These are phyloP conservation scores for Sebastes vulpes DNA, from an alignment of 2,797 vertebrate species.

Conservation along the genomic window DNA sequence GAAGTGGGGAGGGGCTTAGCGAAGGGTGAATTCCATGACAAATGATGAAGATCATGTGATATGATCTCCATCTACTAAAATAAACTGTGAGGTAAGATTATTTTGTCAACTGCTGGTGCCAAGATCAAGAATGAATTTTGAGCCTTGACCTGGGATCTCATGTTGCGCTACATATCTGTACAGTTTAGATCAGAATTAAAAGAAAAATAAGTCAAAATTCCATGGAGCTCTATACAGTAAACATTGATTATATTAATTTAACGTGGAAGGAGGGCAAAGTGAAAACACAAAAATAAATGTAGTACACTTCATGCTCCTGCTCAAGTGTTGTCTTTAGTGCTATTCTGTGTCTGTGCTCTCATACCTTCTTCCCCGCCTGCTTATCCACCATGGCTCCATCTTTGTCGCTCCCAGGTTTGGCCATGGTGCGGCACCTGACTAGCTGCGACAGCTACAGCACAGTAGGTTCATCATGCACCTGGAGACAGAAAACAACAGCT, in stretches of 20 bases:
- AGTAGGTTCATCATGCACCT: slow-evolving; percentile 94
- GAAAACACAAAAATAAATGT: background rate
- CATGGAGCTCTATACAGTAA: background rate
- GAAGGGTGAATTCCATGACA: too few relatives aligned
- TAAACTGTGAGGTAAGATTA: background rate
- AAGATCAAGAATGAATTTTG: background rate
- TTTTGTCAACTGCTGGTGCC: background rate
- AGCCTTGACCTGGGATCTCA: background rate
- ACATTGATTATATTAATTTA: background rate
- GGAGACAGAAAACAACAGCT: slow-evolving; percentile 62
- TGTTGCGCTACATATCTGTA: background rate
- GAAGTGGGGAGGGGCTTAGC: background rate
- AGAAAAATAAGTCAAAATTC: background rate
- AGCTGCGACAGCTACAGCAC: slow-evolving; percentile 88
- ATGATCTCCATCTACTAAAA: too few relatives aligned
- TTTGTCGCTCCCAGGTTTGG: slow-evolving; percentile 97
- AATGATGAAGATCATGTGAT: too few relatives aligned
- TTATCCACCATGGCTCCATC: slow-evolving; percentile 99
- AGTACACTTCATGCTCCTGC: too few relatives aligned
- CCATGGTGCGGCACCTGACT: slow-evolving; percentile 97
- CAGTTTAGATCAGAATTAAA: background rate
- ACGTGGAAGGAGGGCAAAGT: background rate
- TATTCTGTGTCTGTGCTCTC: background rate
- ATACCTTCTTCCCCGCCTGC: slow-evolving; percentile 95
- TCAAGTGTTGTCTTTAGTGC: background rate